Conservation (phyloP, 2,888 invertebrate species). For the Parnassius orleans region DNA sequence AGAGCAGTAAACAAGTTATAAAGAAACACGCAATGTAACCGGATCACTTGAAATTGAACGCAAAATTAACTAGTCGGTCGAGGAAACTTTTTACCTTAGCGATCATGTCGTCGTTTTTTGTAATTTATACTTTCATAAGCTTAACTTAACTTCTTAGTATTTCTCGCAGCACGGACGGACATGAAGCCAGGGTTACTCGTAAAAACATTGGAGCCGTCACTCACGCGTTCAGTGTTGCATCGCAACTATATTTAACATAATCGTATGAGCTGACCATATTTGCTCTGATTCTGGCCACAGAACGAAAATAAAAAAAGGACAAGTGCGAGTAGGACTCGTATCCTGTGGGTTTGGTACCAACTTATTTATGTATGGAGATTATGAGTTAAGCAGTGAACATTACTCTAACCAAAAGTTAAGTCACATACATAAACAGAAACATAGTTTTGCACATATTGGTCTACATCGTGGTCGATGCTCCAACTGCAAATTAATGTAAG, state of each 20-base stretch:
- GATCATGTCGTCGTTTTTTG: conserved; percentile 14
- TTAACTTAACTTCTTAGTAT: conserved; percentile 17
- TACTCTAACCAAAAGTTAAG: no score
- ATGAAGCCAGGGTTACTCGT: conserved; percentile 1
- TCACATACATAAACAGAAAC: no score
- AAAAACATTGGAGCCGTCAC: conserved; percentile 14
- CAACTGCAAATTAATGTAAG: no score
- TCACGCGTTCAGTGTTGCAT: conserved; percentile 6
- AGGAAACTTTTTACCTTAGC: conserved; percentile 15
- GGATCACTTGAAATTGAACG: conserved; percentile 12
- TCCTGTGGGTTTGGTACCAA: no score
- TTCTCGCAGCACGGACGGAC: conserved; percentile 1
- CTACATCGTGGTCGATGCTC: no score
- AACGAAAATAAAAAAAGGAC: no score
- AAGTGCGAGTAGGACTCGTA: no score
- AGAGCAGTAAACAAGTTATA: not conserved
- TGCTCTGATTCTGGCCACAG: no score
- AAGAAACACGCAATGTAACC: conserved; percentile 13
- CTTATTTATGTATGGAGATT: no score
- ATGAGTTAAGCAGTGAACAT: no score
- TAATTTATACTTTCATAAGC: conserved; percentile 20
- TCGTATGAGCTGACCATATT: not conserved
- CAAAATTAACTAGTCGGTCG: conserved; percentile 16
- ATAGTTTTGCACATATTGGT: no score
- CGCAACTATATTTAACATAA: conserved; percentile 2